These are phyloP conservation scores for Syngnathoides biaculeatus DNA, from an alignment of 2,113 vertebrate species.

Conservation along the genomic window DNA sequence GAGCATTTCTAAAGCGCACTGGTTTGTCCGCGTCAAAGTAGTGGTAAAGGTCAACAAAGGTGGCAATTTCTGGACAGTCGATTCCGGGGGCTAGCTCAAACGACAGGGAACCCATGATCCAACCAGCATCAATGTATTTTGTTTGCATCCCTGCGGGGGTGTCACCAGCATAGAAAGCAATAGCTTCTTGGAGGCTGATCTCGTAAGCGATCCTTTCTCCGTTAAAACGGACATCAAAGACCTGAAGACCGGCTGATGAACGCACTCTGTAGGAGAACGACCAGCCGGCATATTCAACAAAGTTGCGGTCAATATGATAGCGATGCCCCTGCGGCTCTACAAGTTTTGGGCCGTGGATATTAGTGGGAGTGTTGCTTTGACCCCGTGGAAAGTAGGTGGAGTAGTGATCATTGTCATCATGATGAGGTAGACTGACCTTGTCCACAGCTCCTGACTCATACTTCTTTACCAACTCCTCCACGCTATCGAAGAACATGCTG, in stretches of 20 bases:
- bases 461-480: slow-evolving; percentile 72
- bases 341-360: slow-evolving; percentile 71
- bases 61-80: slow-evolving; percentile 84
- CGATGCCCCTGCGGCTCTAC: slow-evolving; percentile 79
- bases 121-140: slow-evolving; percentile 84
- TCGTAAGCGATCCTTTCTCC: slow-evolving; percentile 86
- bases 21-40: slow-evolving; percentile 80
- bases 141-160: slow-evolving; percentile 87
- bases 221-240: slow-evolving; percentile 82
- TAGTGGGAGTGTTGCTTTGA: slow-evolving; percentile 55
- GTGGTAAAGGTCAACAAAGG: slow-evolving; percentile 81
- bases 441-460: slow-evolving; percentile 68
- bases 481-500: slow-evolving; percentile 75
- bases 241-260: slow-evolving; percentile 81
- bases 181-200: slow-evolving; percentile 85
- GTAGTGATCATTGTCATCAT: slow-evolving; percentile 58
- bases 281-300: slow-evolving; percentile 83
- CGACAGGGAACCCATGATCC: slow-evolving; percentile 80
- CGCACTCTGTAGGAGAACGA: slow-evolving; percentile 83
- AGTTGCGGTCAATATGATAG: slow-evolving; percentile 73
- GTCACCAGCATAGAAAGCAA: slow-evolving; percentile 83
- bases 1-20: slow-evolving; percentile 63
- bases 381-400: slow-evolving; percentile 81
- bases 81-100: slow-evolving; percentile 82
- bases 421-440: slow-evolving; percentile 53